Conservation (phyloP, 2,888 invertebrate species). For the Temnothorax rugatulus region DNA sequence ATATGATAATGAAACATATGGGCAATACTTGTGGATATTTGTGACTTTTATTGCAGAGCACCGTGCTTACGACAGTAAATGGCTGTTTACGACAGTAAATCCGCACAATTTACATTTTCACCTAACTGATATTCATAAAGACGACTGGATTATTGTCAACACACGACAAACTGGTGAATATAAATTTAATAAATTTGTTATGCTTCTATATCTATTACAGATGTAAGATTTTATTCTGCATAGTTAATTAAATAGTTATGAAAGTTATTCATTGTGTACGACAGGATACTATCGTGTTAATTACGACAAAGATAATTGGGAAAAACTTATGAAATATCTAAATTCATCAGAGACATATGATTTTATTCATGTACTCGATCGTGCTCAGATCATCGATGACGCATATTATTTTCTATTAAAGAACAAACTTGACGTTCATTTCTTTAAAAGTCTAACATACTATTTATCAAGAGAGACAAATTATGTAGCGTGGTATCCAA, state of each 20-base stretch:
- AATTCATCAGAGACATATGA: background rate
- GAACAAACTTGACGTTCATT: background rate
- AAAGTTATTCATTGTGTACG: background rate
- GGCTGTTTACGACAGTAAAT: too few relatives aligned
- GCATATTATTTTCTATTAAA: background rate
- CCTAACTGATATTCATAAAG: background rate
- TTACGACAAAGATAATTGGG: background rate
- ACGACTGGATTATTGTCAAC: background rate
- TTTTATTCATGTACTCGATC: background rate
- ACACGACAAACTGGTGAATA: background rate
- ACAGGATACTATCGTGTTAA: constrained; percentile 15
- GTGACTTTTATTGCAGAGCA: too few relatives aligned
- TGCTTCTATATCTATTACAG: background rate
- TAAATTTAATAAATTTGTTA: background rate
- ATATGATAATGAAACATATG: background rate
- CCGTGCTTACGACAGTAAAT: too few relatives aligned
- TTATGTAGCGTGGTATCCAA: constrained; percentile 7
- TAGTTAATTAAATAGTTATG: background rate
- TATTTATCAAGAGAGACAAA: background rate
- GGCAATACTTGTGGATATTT: background rate
- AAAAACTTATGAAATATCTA: background rate
- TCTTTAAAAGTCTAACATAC: background rate
- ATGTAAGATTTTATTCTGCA: background rate
- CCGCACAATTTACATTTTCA: background rate
- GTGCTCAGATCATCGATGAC: background rate